These are phyloP conservation scores for Cisticola juncidis DNA, from an alignment of 2,113 vertebrate species.

Conservation along the genomic window DNA sequence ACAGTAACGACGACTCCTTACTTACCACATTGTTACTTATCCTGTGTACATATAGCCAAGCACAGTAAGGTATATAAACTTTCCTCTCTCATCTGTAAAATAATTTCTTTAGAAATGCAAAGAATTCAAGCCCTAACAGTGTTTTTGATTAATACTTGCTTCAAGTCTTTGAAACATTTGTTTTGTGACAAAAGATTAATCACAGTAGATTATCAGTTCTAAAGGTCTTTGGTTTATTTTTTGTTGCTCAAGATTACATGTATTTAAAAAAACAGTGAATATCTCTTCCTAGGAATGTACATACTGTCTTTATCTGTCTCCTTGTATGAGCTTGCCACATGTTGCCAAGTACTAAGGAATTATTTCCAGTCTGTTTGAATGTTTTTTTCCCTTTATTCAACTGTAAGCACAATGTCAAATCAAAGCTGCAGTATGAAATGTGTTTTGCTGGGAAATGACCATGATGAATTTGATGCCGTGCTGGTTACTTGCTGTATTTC, in stretches of 20 bases:
- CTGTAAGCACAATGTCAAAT: slow-evolving; percentile 1
- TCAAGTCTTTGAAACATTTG: background rate
- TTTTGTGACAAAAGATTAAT: background rate
- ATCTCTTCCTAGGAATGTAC: background rate
- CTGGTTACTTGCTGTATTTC: slow-evolving; percentile 10
- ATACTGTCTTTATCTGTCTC: background rate
- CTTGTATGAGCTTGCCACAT: background rate
- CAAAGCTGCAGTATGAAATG: background rate
- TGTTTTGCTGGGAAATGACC: background rate
- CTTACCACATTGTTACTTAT: background rate
- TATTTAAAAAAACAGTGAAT: background rate
- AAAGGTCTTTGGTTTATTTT: background rate
- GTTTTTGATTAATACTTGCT: slow-evolving; percentile 4
- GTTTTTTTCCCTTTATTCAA: background rate
- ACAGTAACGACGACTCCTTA: background rate
- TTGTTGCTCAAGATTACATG: background rate
- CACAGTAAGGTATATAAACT: background rate
- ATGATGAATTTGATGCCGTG: background rate
- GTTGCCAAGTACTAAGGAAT: slow-evolving; percentile 6
- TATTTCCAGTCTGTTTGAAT: background rate
- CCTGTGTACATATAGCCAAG: background rate
- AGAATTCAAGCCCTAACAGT: background rate
- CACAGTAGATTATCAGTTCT: background rate
- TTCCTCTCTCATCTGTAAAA: background rate
- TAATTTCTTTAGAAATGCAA: background rate